Conservation (phyloP, 1,140 invertebrate species). For the Laupala kohalensis region DNA sequence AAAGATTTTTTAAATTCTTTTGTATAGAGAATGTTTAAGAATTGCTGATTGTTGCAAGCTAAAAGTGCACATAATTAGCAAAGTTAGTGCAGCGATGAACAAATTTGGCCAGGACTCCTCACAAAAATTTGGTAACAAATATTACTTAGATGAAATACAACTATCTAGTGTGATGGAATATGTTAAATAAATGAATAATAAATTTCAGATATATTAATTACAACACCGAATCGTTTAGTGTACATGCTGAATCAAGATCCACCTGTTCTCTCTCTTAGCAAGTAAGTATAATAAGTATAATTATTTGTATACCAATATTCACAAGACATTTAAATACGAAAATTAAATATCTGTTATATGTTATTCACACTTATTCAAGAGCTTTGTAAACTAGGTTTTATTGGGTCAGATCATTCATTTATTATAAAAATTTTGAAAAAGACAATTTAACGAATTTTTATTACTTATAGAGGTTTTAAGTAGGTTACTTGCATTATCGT, state of each 20-base stretch:
- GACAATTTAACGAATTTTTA: too few species aligned
- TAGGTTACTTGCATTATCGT: too few species aligned
- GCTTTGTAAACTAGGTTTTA: too few species aligned
- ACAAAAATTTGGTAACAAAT: slow-evolving; percentile 48
- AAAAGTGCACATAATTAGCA: slow-evolving; percentile 57
- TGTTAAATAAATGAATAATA: too few species aligned
- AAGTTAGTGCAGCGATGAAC: slow-evolving; percentile 41
- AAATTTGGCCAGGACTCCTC: slow-evolving; percentile 49
- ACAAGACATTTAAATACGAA: too few species aligned
- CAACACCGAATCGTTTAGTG: slow-evolving; percentile 89
- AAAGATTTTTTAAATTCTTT: too few species aligned
- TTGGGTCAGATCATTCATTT: too few species aligned
- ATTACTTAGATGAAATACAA: neutral
- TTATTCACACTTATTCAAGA: too few species aligned
- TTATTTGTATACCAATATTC: too few species aligned
- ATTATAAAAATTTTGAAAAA: too few species aligned
- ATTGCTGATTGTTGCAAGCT: slow-evolving; percentile 61
- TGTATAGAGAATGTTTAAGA: slow-evolving; percentile 58
- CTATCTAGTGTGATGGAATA: neutral
- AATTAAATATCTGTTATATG: too few species aligned
- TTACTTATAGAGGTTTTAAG: too few species aligned
- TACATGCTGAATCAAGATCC: slow-evolving; percentile 73
- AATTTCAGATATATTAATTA: slow-evolving; percentile 89
- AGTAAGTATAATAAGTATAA: slow-evolving; percentile 42
- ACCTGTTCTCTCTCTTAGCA: slow-evolving; percentile 53